phyloP scores from a whole-genome alignment of 1,140 invertebrate genomes.

The Cephus cinctus region DNA sequence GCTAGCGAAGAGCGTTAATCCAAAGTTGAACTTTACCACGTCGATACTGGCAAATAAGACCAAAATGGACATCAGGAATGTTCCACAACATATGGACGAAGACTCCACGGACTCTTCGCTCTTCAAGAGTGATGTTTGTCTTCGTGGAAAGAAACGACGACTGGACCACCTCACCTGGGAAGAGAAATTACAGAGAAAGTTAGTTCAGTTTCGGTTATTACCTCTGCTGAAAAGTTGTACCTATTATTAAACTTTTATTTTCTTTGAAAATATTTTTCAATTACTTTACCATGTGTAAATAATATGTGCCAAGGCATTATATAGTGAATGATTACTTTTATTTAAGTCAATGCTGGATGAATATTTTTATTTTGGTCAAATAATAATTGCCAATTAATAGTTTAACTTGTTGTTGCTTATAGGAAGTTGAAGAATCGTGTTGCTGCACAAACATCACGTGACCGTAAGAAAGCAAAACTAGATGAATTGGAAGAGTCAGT shows the following conservation, averaged over 20 bases:
- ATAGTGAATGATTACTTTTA: neutral
- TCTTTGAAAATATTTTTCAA: neutral
- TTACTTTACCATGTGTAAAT: neutral
- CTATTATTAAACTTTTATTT: neutral
- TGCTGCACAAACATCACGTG: constrained; percentile 95
- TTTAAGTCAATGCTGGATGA: neutral
- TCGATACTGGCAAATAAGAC: constrained; percentile 36
- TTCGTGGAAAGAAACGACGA: constrained; percentile 66
- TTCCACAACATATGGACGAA: constrained; percentile 26
- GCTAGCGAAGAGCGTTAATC: constrained; percentile 24
- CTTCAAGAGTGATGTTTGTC: constrained; percentile 27
- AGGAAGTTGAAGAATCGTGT: constrained; percentile 97
- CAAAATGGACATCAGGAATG: constrained; percentile 28
- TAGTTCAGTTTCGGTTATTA: too few species aligned
- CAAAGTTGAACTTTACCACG: constrained; percentile 39
- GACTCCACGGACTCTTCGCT: constrained; percentile 17
- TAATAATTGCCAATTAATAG: constrained; percentile 2
- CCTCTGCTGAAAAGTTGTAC: too few species aligned
- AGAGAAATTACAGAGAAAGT: constrained; percentile 82
- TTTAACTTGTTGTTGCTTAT: constrained; percentile 31
- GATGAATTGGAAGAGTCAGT: constrained; percentile 81
- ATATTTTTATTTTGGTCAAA: neutral
- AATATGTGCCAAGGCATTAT: neutral
- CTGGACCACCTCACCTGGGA: constrained; percentile 79
- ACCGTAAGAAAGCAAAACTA: constrained; percentile 93